Conservation (phyloP, 2,888 invertebrate genomes). For the Sericinus montela region DNA sequence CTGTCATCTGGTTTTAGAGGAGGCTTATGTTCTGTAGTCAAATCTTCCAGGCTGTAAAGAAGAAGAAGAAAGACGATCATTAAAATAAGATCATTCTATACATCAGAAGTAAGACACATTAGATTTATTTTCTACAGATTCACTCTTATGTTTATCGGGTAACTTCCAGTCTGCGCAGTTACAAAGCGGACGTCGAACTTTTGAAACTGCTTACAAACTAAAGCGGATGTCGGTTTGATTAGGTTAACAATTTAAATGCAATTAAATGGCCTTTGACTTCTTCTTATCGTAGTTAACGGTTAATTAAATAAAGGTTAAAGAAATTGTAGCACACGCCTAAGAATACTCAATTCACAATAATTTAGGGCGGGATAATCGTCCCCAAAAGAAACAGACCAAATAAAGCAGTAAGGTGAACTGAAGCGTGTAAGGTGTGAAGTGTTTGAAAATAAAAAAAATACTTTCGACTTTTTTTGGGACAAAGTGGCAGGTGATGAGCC, state of each 20-base stretch:
- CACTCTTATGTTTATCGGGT: neutral
- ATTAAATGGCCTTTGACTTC: neutral
- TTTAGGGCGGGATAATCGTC: neutral
- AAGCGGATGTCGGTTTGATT: constrained; percentile 6
- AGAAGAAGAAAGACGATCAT: no score
- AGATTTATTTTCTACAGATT: constrained; percentile 2
- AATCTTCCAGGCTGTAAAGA: no score
- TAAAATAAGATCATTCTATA: no score
- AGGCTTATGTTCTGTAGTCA: no score
- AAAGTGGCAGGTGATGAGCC: no score
- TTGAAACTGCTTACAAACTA: constrained; percentile 2
- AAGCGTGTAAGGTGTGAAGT: neutral
- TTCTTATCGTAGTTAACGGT: no score
- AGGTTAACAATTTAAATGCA: neutral
- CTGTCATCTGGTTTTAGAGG: no score
- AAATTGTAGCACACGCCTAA: neutral
- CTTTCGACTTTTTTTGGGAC: no score
- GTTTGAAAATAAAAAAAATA: no score
- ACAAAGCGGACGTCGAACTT: constrained; percentile 13
- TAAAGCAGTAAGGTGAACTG: neutral
- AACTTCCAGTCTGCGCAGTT: constrained; percentile 2
- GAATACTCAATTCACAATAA: neutral
- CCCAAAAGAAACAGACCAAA: no score
- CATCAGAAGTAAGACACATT: no score
- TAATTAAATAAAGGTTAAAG: no score